phyloP scores from a whole-genome alignment of 2,888 invertebrate genomes.

The Plebejus argus region DNA sequence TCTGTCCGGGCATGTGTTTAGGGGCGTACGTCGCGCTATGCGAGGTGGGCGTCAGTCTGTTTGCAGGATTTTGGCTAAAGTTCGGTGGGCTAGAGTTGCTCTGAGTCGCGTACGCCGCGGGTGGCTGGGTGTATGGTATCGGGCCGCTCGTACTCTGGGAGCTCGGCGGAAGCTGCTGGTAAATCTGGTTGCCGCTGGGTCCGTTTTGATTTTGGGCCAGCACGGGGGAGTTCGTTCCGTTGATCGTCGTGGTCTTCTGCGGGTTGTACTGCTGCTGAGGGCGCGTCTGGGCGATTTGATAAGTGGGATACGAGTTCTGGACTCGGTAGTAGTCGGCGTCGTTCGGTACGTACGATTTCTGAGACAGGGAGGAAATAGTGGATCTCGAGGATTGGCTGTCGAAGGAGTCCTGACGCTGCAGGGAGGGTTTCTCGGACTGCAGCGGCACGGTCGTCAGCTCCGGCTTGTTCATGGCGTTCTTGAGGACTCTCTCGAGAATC shows the following conservation, averaged over 20 bases:
- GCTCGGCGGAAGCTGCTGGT: slow-evolving; percentile 62
- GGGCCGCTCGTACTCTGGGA: slow-evolving; percentile 61
- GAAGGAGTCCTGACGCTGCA: slow-evolving; percentile 75
- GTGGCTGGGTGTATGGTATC: slow-evolving; percentile 68
- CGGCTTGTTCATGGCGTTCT: slow-evolving; percentile 89
- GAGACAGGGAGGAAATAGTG: slow-evolving; percentile 74
- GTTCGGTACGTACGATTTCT: slow-evolving; percentile 62
- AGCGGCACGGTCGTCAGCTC: slow-evolving; percentile 79
- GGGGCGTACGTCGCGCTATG: slow-evolving; percentile 58
- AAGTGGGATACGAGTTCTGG: slow-evolving; percentile 65
- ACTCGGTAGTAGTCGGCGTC: slow-evolving; percentile 69
- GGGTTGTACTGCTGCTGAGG: slow-evolving; percentile 63
- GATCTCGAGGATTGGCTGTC: slow-evolving; percentile 77
- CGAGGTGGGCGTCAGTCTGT: slow-evolving; percentile 66
- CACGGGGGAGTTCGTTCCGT: slow-evolving; percentile 60
- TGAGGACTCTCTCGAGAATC: slow-evolving; percentile 90
- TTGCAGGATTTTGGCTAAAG: slow-evolving; percentile 68
- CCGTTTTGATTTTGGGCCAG: slow-evolving; percentile 53
- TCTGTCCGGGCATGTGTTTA: slow-evolving; percentile 59
- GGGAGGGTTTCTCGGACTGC: slow-evolving; percentile 72
- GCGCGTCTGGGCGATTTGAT: slow-evolving; percentile 63
- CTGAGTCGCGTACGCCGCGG: slow-evolving; percentile 61
- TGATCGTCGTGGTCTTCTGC: slow-evolving; percentile 61
- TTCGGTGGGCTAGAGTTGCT: slow-evolving; percentile 67
- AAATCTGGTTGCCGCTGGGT: slow-evolving; percentile 61